These are phyloP conservation scores for Wiebesia pumilae DNA, from an alignment of 1,140 invertebrate species.

Conservation along the genomic window DNA sequence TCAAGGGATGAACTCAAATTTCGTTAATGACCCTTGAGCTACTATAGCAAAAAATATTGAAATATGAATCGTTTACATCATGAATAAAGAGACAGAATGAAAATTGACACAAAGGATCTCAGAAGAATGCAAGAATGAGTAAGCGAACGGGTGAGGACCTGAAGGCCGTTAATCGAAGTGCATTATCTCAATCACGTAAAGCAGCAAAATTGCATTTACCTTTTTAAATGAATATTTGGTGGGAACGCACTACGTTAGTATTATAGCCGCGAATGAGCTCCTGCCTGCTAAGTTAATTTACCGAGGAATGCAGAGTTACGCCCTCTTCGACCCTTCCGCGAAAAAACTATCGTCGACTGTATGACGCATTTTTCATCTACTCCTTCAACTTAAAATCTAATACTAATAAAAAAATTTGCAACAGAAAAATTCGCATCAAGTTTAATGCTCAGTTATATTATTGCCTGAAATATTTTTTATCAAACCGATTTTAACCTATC, in stretches of 20 bases:
- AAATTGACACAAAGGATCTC: not conserved
- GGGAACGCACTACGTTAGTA: slow-evolving; percentile 62
- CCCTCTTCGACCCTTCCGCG: slow-evolving; percentile 69
- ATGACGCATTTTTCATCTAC: slow-evolving; percentile 8
- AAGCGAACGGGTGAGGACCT: slow-evolving; percentile 41
- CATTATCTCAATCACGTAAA: slow-evolving; percentile 77
- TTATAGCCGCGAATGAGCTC: slow-evolving; percentile 57
- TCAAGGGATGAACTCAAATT: slow-evolving; percentile 60
- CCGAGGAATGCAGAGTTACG: slow-evolving; percentile 74
- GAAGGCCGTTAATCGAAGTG: slow-evolving; percentile 72
- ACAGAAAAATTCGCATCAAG: not conserved
- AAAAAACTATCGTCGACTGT: slow-evolving; percentile 62
- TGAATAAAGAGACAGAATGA: not conserved
- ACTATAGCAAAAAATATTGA: slow-evolving; percentile 57
- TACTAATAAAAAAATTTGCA: not conserved
- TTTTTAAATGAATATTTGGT: slow-evolving; percentile 77
- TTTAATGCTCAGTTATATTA: not conserved
- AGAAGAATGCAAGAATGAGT: slow-evolving; percentile 44
- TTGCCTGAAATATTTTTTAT: too few species aligned
- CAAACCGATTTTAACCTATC: too few species aligned
- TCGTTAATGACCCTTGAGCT: slow-evolving; percentile 71
- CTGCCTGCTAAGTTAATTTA: slow-evolving; percentile 76
- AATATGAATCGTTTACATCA: not conserved
- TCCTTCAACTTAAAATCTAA: slow-evolving; percentile 1
- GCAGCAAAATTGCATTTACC: slow-evolving; percentile 76